Base-by-base conservation (phyloP, 92 coral and sea anemone genomes). In the Heliopora coerulea region DNA sequence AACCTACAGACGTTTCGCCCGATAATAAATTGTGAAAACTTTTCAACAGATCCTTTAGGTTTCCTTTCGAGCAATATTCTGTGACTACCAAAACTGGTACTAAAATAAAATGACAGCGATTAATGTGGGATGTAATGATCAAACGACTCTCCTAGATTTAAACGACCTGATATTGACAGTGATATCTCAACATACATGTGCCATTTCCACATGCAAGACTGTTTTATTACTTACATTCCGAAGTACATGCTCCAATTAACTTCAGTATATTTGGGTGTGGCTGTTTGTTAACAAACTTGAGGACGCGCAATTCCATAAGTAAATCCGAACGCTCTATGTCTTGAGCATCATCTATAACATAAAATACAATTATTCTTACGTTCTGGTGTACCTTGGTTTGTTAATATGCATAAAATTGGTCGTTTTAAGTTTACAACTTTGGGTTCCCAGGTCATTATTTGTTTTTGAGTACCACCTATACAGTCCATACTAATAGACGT, bases 11-110 rank as follows among this genome's bases (percentile, higher is more conserved):
- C 0, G 20, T 30, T 14, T 58, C 35, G 10, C 56, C 82, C 14
- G 12, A 6, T 25, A 25, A 30, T 19, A 65, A 49, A 8, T 75
- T 37, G 8, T 79, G 58, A n/a, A 79, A 84, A 62, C 87, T 88
- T 26, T 83, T 79, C 15, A 56, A 25, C 8, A 91, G 83, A 17
- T 86, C 25, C 0, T 82, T 79, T 27, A 91, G 74, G 25, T 84
- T 84, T 33, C 97, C 97, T 3, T 87, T 95, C 24, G 79, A 78
- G 17, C 89, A 88, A 35, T 81, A 76, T 81, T 91, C 97, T 20
- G 76, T 86, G 52, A 46, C 15, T 46, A 46, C n/a, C 52, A 46
- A 15, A 15, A 8, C n/a, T 8, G 52, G n/a, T 8, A n/a, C 52
- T 46, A 46, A 4, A 46, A 46, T 37, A 5, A 37, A 37, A 37